phyloP scores from a whole-genome alignment of 2,113 vertebrate genomes.

The Pycnonotus jocosus region DNA sequence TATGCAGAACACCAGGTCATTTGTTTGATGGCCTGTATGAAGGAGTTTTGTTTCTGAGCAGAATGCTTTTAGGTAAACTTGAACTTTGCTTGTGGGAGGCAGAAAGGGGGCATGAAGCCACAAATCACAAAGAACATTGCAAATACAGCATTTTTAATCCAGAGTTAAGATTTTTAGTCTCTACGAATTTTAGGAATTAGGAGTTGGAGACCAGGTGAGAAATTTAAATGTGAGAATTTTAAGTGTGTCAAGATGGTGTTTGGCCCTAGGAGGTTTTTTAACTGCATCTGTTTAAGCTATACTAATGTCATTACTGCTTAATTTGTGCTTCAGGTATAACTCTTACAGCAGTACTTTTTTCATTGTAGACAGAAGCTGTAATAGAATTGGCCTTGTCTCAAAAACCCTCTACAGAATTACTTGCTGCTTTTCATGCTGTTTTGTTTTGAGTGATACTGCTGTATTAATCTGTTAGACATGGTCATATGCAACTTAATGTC shows the following conservation, averaged over 20 bases:
- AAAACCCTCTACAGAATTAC: neutral
- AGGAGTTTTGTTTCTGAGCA: neutral
- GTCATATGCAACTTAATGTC: neutral
- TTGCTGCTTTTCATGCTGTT: neutral
- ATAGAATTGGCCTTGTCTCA: neutral
- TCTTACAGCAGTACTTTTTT: neutral
- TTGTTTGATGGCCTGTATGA: neutral
- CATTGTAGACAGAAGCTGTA: neutral
- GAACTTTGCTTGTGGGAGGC: neutral
- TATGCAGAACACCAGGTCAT: neutral
- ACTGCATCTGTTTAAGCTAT: neutral
- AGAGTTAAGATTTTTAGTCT: neutral
- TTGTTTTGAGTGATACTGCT: neutral
- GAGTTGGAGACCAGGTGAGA: neutral
- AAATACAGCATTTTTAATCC: neutral
- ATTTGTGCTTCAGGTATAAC: neutral
- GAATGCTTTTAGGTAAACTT: neutral
- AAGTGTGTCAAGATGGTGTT: neutral
- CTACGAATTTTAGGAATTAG: neutral
- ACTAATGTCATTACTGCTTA: neutral
- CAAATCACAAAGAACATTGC: neutral
- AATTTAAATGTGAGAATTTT: neutral
- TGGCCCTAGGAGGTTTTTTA: neutral
- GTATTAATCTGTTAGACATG: neutral
- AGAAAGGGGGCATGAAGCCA: neutral